Evolutionary conservation across 2,888 invertebrate species (phyloP), one percentile per base, ranked within the genome.

Genomic region (Heliconius ethilla): DNA sequence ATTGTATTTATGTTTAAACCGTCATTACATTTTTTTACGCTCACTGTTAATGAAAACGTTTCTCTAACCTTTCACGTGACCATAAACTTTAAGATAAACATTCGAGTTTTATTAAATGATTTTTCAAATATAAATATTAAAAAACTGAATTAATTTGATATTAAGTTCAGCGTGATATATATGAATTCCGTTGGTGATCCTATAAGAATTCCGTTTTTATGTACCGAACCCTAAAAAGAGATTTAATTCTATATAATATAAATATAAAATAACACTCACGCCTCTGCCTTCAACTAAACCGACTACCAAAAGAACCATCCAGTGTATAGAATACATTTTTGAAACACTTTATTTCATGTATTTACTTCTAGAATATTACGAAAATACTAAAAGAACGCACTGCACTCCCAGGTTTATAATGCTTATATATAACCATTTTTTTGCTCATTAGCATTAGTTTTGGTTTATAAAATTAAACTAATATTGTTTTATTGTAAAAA

Each of bases 201-300:
- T 40, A 40, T 40, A 40, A 40, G 40, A 40, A 40, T 40, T 40
- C 40, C 40, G 40, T 40, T 40, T 40, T 40, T 40, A 40, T 40
- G 40, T 11, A 40, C 40, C 3, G 10, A 40, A 40, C 11, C 11
- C 40, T 33, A 40, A 40, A 40, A 40, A 40, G 40, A 40, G 40
- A 40, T 40, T 40, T 40, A 40, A 51, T 5, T 51, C 55, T n/a
- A 10, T n/a, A 59, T n/a, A 10, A n/a, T n/a, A 6, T 59, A 62
- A 25, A 62, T 25, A 11, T 62, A 11, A 27, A 51, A 11, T 15
- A 63, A 45, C 15, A 59, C 72, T 62, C 22, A 66, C 45, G 7
- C 45, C 66, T 59, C 15, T 72, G 10, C 72, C 33, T 55, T 33
- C 59, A 72, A 59, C 72, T 13, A 72, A 33, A n/a, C 29, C 55